Evolutionary conservation across 2,113 vertebrate species (phyloP).

Genomic region (Budorcas taxicolor): DNA sequence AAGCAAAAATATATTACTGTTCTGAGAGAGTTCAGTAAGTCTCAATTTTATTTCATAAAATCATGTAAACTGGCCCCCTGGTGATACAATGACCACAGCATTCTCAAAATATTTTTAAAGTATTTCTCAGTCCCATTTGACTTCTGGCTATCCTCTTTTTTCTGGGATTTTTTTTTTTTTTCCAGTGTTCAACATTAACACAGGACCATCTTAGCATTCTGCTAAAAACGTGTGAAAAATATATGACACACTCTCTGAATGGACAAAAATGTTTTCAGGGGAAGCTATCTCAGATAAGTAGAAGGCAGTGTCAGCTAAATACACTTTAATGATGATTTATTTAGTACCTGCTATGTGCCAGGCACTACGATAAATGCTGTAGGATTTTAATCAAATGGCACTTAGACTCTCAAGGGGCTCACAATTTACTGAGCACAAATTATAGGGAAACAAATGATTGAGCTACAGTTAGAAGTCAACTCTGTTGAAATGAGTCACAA

Average conservation of each 20-base stretch:
- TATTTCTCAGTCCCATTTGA: neutral
- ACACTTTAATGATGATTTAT: neutral
- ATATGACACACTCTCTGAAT: neutral
- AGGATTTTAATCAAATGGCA: neutral
- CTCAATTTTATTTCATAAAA: neutral
- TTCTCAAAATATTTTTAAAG: neutral
- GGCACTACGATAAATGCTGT: neutral
- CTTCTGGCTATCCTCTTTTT: neutral
- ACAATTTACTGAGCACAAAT: neutral
- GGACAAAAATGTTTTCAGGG: neutral
- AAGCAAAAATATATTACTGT: neutral
- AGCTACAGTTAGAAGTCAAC: neutral
- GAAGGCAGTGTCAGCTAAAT: neutral
- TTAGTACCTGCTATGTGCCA: neutral
- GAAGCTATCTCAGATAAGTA: neutral
- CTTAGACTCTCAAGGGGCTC: neutral
- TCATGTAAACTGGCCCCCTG: neutral
- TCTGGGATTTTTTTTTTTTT: neutral
- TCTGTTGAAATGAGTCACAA: neutral
- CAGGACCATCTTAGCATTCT: neutral
- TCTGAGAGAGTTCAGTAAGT: neutral
- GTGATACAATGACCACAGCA: neutral
- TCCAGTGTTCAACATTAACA: neutral
- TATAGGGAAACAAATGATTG: neutral
- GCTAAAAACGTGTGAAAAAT: neutral